A percentile compares a stretch with the other conserved stretches of the same genome.
Conservation (phyloP, 2,113 vertebrate species). For the Boulengeromyrus knoepffleri region DNA sequence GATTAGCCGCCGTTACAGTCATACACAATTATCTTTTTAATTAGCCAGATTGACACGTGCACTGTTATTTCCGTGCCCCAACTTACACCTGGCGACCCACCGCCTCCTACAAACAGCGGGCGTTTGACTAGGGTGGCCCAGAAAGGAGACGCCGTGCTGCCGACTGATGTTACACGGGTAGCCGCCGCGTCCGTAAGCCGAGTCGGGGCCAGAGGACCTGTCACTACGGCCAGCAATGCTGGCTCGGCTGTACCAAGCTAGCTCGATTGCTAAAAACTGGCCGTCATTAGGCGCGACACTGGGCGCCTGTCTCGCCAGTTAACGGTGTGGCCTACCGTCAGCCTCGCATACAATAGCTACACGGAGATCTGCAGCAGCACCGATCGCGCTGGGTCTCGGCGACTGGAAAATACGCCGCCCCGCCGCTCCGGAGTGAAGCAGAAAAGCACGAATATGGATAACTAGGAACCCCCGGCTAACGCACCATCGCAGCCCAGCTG, state of each 20-base stretch:
- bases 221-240: not conserved
- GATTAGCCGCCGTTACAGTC: not conserved
- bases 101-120: not conserved
- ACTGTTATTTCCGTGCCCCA: not conserved
- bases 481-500: not conserved
- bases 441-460: not conserved
- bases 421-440: not conserved
- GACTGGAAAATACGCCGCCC: not conserved
- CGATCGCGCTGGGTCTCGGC: not conserved
- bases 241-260: not conserved
- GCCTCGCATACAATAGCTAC: not conserved
- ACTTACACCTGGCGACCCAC: not conserved
- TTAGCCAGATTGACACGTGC: constrained; percentile 10
- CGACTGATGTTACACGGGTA: not conserved
- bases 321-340: not conserved
- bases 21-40: not conserved
- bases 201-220: constrained; percentile 4
- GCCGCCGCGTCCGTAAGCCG: not conserved
- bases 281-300: not conserved
- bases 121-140: not conserved
- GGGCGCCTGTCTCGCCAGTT: not conserved
- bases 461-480: not conserved
- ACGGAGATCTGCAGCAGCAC: not conserved
- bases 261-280: not conserved
- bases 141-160: not conserved